Evolutionary conservation across 2,888 invertebrate genomes (phyloP), one percentile per base, ranked within the genome.

Genomic region (Philereme transversata): DNA sequence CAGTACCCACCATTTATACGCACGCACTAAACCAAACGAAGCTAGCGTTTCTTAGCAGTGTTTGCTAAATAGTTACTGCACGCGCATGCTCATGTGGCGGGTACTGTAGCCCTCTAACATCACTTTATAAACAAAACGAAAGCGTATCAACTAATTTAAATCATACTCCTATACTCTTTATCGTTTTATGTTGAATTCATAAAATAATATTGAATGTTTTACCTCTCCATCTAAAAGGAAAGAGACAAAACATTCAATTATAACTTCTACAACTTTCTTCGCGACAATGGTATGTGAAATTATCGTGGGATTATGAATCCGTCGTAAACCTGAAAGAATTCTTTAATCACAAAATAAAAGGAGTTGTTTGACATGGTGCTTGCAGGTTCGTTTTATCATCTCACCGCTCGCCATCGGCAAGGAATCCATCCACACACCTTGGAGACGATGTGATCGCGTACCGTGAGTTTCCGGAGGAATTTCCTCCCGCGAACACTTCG

Each of bases 121-220:
- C 34, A 35, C 44, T 67, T 61, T 63, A 38, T 70, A 69, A 78
- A 77, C 68, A 57, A 73, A 82, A 68, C 35, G 10, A 76, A 83
- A 83, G 78, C 78, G 78, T 81, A 80, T 71, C 67, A 46, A 66
- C 74, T 79, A 79, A 77, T 69, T 74, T 83, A 80, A 69, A 75
- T 73, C 74, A 74, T 77, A 82, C 73, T 77, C 70, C 73, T 80
- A 79, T 73, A 74, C 76, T 72, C 73, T 79, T 76, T 50, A 57
- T 45, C 69, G 69, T 73, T 71, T 58, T 43, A 53, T 48, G 53
- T 44, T 57, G 10, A 43, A 60, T 60, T 55, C 60, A 52, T 44
- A 47, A 40, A 43, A 51, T 46, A 57, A 49, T 35, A 34, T 45
- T 45, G 4, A 51, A 45, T 45, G n/a, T 4, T 43, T 4, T 43